Evolutionary conservation across 2,888 invertebrate species (phyloP).

Genomic region (Drosophila paramelanica): DNA sequence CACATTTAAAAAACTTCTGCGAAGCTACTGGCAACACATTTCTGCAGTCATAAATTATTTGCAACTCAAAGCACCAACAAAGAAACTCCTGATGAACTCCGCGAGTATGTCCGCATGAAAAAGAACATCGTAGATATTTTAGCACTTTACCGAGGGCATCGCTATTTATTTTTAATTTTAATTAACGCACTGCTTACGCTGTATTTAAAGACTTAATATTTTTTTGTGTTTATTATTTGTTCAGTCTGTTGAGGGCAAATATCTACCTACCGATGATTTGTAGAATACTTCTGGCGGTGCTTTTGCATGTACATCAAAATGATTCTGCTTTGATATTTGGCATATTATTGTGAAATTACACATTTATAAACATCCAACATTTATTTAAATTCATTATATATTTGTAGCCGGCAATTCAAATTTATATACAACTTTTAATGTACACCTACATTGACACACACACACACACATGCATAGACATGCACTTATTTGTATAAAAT

Average conservation of each 20-base stretch:
- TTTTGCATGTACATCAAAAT: slow-evolving; percentile 32
- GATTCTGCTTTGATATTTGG: slow-evolving; percentile 23
- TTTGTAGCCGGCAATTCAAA: slow-evolving; percentile 47
- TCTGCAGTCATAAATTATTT: too few relatives aligned
- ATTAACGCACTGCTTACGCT: too few relatives aligned
- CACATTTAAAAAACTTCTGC: too few relatives aligned
- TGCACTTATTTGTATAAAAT: slow-evolving; percentile 13
- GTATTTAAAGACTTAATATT: neutral
- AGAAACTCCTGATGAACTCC: too few relatives aligned
- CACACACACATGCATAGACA: slow-evolving; percentile 35
- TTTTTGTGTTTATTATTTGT: slow-evolving; percentile 16
- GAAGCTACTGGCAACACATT: too few relatives aligned
- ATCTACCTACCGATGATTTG: slow-evolving; percentile 33
- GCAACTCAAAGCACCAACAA: too few relatives aligned
- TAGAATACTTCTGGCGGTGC: slow-evolving; percentile 34
- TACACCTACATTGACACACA: slow-evolving; percentile 24
- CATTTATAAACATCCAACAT: slow-evolving; percentile 26
- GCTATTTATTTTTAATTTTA: too few relatives aligned
- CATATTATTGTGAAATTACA: slow-evolving; percentile 28
- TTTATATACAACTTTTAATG: slow-evolving; percentile 47
- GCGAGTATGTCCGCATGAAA: too few relatives aligned
- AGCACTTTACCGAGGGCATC: too few relatives aligned
- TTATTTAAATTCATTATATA: slow-evolving; percentile 7
- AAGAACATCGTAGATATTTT: too few relatives aligned
- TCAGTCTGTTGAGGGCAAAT: neutral